Evolutionary conservation across 1,140 invertebrate species (phyloP).

Genomic region (Vanessa tameamea): DNA sequence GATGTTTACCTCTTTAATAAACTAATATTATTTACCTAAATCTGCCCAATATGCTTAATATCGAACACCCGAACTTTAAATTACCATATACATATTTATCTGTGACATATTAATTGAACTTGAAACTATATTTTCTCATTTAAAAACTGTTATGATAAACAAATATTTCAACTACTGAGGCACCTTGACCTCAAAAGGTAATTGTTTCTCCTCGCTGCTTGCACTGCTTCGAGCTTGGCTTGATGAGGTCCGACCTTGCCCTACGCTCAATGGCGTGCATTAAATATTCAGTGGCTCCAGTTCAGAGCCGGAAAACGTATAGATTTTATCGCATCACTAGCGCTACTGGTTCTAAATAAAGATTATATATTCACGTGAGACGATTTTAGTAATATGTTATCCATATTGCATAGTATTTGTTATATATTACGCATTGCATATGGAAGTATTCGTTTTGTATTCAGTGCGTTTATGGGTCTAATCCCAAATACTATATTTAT

Average conservation of each 20-base stretch:
- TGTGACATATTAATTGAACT: background rate
- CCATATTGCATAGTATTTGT: background rate
- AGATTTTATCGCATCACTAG: constrained; percentile 31
- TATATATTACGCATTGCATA: too few relatives aligned
- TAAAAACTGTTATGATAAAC: constrained; percentile 5
- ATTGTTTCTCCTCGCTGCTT: constrained; percentile 33
- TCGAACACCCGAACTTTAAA: background rate
- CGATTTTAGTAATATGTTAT: background rate
- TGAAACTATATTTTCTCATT: background rate
- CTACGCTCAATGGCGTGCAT: constrained; percentile 29
- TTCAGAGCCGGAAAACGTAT: constrained; percentile 20
- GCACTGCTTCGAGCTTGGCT: constrained; percentile 31
- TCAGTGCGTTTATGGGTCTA: too few relatives aligned
- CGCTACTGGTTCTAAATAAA: constrained; percentile 5
- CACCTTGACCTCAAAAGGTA: constrained; percentile 37
- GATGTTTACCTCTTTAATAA: too few relatives aligned
- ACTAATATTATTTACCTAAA: too few relatives aligned
- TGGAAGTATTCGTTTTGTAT: too few relatives aligned
- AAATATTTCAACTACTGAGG: constrained; percentile 1
- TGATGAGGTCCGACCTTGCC: constrained; percentile 36
- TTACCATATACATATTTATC: background rate
- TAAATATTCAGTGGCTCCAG: constrained; percentile 26
- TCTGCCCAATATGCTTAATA: background rate
- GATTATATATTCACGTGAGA: background rate
- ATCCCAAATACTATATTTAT: too few relatives aligned